Base-by-base conservation (phyloP, 2,113 vertebrate species). In the Pheucticus melanocephalus region DNA sequence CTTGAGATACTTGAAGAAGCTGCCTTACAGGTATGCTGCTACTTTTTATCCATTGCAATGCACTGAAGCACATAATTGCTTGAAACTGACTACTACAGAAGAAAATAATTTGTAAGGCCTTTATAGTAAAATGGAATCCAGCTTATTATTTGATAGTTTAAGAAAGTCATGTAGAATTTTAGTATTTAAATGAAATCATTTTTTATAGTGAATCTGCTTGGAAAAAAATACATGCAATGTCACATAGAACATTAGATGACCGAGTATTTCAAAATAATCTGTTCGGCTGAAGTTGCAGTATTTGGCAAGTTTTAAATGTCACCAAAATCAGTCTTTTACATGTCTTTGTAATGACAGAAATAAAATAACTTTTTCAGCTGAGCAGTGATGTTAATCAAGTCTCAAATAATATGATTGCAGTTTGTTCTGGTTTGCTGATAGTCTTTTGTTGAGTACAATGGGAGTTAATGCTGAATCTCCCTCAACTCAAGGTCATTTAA, bases 1-100 rank as follows among this genome's bases (percentile, higher is more conserved):
- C 98, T 99, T 95, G 99, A 99, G 97, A 99, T 99, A 97, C 98
- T 99, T 86, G 99, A 99, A 93, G 99, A 99, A 92, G 99, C 99
- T 56, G 99, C 99, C 87, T 98, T 99, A 86, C 99, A 99, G 99
- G 99, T 99, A 95, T 54, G 20, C 30, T 8, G 5, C 2, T 4
- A n/a, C 60, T 51, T 87, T 73, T 82, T 78, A 47, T 44, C 13
- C 7, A 19, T 63, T 90, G 8, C 77, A 85, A 30, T 37, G 11
- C 50, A 56, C 30, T 68, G 35, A 7, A 47, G 5, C 53, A 48
- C 12, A 5, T 33, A 60, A 48, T 68, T 79, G 4, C 47, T 42
- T 76, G 15, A 60, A 77, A 42, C 16, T 69, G 60, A 50, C 44
- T 42, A 10, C 45, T 60, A 11, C 1, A 7, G 30, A 63, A 39